Conservation (phyloP, 1,140 invertebrate species). For the Parasteatoda tepidariorum region DNA sequence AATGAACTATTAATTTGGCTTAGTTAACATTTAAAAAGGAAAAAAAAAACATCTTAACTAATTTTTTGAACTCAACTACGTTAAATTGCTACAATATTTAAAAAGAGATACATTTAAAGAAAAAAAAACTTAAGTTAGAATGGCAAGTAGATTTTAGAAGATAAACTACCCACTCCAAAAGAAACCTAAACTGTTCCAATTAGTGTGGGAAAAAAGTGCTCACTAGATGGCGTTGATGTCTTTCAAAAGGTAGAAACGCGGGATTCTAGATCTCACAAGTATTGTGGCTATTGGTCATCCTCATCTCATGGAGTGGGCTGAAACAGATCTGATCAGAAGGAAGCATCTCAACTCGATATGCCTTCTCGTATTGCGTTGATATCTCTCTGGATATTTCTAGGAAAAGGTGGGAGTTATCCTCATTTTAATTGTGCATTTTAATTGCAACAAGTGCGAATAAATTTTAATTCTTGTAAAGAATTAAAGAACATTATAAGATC, state of each 20-base stretch:
- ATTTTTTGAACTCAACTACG: no score
- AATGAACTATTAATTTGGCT: no score
- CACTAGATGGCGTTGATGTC: constrained; percentile 33
- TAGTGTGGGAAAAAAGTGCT: not conserved
- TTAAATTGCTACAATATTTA: no score
- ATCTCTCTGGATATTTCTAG: constrained; percentile 12
- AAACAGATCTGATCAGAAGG: not conserved
- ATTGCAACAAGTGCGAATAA: not conserved
- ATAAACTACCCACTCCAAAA: no score
- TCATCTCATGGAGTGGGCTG: constrained; percentile 17
- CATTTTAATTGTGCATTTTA: not conserved
- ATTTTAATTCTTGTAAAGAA: not conserved
- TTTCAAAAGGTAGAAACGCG: not conserved
- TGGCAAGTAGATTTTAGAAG: no score
- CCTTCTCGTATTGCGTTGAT: not conserved
- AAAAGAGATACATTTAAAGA: no score
- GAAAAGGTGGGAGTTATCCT: constrained; percentile 20
- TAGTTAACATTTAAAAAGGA: no score
- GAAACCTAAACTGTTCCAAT: not conserved
- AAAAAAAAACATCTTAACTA: no score
- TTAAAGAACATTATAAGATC: not conserved
- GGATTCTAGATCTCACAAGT: not conserved
- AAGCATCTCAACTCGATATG: constrained; percentile 17
- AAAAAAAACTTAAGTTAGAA: no score
- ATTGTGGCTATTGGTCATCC: not conserved